These are phyloP conservation scores for Orthonevra nobilis DNA, from an alignment of 2,888 invertebrate species.

Conservation along the genomic window DNA sequence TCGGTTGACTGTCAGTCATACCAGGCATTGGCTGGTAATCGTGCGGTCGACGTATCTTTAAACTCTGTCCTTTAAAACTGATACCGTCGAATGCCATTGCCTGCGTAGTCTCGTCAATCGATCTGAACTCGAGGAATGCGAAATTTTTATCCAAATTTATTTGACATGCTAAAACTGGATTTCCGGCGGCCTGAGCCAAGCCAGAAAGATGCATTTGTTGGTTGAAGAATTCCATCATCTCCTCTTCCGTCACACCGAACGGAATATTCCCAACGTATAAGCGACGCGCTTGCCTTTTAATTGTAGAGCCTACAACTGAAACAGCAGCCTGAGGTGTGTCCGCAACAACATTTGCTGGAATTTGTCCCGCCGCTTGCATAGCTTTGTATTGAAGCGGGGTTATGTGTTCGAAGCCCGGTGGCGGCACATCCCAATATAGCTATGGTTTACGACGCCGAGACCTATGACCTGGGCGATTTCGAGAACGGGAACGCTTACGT, in stretches of 20 bases:
- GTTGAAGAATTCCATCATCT: constrained; percentile 99
- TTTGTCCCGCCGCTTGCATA: constrained; percentile 95
- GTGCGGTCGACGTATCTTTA: constrained; percentile 97
- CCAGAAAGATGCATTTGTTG: constrained; percentile 99
- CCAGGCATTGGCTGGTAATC: constrained; percentile 99
- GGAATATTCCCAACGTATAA: constrained; percentile 99
- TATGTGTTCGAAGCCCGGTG: constrained; percentile 98
- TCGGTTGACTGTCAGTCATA: constrained; percentile 92
- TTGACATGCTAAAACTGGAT: constrained; percentile 98
- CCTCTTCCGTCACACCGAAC: constrained; percentile 98
- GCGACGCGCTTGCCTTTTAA: constrained; percentile 94
- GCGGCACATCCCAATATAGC: constrained; percentile 99
- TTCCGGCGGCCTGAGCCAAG: constrained; percentile 97
- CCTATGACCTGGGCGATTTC: constrained; percentile 73
- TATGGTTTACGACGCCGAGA: constrained; percentile 93
- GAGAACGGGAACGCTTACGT: constrained; percentile 80
- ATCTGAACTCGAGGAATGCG: constrained; percentile 97
- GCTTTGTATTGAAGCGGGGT: constrained; percentile 96
- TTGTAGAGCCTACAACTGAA: constrained; percentile 97
- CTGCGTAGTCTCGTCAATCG: constrained; percentile 99
- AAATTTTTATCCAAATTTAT: constrained; percentile 99
- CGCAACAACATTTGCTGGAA: constrained; percentile 95
- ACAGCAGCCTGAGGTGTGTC: constrained; percentile 97
- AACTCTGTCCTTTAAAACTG: constrained; percentile 98
- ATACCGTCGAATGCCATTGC: constrained; percentile 99